These are phyloP conservation scores for Sula dactylatra DNA, from an alignment of 2,113 vertebrate genomes.

Conservation along the genomic window DNA sequence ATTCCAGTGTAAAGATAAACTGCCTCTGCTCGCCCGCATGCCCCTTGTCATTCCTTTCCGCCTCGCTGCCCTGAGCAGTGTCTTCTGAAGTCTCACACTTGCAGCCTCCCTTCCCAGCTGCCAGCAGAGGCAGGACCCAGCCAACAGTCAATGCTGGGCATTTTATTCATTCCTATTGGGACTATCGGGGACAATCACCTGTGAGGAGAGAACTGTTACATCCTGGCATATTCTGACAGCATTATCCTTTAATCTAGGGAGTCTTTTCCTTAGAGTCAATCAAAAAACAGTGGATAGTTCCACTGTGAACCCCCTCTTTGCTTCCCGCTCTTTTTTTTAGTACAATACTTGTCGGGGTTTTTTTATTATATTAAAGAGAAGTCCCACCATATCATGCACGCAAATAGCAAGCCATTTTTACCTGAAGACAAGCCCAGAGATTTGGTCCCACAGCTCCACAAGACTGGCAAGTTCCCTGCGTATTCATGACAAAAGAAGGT, in stretches of 20 bases:
- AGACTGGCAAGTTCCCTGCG: conserved; percentile 93
- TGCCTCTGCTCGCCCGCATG: not conserved
- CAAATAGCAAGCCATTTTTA: conserved; percentile 51
- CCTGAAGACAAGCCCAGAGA: conserved; percentile 98
- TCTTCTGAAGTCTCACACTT: not conserved
- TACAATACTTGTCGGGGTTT: not conserved
- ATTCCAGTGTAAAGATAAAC: not conserved
- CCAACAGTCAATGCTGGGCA: not conserved
- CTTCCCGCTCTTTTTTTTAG: not conserved
- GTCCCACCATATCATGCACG: not conserved
- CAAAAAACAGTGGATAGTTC: not conserved
- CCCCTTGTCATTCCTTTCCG: not conserved
- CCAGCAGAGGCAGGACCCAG: not conserved
- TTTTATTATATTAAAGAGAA: not conserved
- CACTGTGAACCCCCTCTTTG: not conserved
- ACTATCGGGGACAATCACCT: not conserved
- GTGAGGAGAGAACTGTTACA: not conserved
- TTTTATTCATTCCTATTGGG: not conserved
- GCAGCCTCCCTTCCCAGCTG: not conserved
- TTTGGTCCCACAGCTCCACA: conserved; percentile 93
- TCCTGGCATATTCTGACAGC: not conserved
- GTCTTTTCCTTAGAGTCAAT: not conserved
- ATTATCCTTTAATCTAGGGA: not conserved
- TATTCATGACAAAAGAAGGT: not conserved
- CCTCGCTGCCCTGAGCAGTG: not conserved